These are phyloP conservation scores for Epicauta chinensis DNA, from an alignment of 1,140 invertebrate species.

Conservation along the genomic window DNA sequence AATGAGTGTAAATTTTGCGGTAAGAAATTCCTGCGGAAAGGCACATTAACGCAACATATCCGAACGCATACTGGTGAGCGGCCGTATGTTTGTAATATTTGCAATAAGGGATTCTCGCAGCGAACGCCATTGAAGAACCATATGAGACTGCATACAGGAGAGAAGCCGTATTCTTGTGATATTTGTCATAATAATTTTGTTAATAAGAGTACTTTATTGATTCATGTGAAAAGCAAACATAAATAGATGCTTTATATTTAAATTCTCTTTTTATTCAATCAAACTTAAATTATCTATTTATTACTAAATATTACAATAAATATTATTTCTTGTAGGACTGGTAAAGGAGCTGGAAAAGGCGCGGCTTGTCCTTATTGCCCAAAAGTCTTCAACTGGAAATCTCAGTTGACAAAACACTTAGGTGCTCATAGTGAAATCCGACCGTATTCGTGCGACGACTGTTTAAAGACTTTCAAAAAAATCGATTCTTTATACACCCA, in stretches of 20 bases:
- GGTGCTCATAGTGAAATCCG: too few species aligned
- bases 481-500: slow-evolving; percentile 42
- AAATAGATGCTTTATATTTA: too few species aligned
- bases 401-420: too few species aligned
- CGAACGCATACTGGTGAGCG: slow-evolving; percentile 70
- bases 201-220: slow-evolving; percentile 23
- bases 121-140: slow-evolving; percentile 64
- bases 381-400: slow-evolving; percentile 51
- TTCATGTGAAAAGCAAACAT: slow-evolving; percentile 28
- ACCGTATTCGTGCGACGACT: too few species aligned
- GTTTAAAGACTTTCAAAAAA: too few species aligned
- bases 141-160: slow-evolving; percentile 50
- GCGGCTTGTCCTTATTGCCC: slow-evolving; percentile 45
- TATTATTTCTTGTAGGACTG: too few species aligned
- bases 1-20: slow-evolving; percentile 25
- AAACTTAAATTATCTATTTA: too few species aligned
- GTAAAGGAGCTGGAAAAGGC: slow-evolving; percentile 1
- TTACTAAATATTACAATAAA: too few species aligned
- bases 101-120: slow-evolving; percentile 30
- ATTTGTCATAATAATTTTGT: slow-evolving; percentile 63
- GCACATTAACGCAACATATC: slow-evolving; percentile 59
- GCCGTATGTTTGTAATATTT: slow-evolving; percentile 56
- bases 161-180: slow-evolving; percentile 45
- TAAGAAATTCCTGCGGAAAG: slow-evolving; percentile 25
- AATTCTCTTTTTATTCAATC: too few species aligned